Conservation (phyloP, 2,888 invertebrate genomes). For the Zhuqinia jingwanae region DNA sequence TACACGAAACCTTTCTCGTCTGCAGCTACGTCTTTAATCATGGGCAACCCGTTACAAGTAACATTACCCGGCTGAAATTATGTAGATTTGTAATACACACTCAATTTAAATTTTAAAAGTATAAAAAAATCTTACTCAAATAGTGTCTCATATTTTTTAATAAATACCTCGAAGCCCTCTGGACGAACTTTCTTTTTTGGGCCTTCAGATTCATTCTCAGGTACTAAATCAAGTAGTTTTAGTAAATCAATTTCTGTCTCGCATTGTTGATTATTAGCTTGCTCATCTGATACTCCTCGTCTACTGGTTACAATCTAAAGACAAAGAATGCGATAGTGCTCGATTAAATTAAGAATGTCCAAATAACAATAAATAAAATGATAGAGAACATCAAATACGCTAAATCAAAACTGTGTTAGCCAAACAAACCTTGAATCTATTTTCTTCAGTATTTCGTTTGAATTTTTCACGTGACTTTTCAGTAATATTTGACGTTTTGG, state of each 20-base stretch:
- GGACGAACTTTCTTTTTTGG: conserved; percentile 27
- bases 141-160: too few relatives aligned
- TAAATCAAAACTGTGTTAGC: not conserved
- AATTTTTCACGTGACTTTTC: conserved; percentile 63
- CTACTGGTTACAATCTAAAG: conserved; percentile 51
- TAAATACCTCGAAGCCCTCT: conserved; percentile 60
- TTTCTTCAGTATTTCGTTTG: conserved; percentile 39
- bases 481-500: conserved; percentile 6
- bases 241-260: conserved; percentile 31
- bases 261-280: not conserved
- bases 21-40: conserved; percentile 55
- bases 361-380: not conserved
- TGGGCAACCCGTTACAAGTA: conserved; percentile 72
- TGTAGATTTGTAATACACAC: too few relatives aligned
- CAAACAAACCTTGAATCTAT: conserved; percentile 61
- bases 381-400: too few relatives aligned
- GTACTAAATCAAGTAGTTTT: conserved; percentile 71
- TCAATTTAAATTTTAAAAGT: too few relatives aligned
- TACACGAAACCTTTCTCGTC: conserved; percentile 64
- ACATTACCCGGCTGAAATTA: conserved; percentile 58
- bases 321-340: not conserved
- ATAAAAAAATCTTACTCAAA: too few relatives aligned
- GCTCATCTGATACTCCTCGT: conserved; percentile 6
- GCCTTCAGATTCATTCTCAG: conserved; percentile 24
- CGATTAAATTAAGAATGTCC: not conserved